These are phyloP conservation scores for Hypsibius dujardini DNA, from an alignment of 1,140 invertebrate genomes.

Conservation along the genomic window DNA sequence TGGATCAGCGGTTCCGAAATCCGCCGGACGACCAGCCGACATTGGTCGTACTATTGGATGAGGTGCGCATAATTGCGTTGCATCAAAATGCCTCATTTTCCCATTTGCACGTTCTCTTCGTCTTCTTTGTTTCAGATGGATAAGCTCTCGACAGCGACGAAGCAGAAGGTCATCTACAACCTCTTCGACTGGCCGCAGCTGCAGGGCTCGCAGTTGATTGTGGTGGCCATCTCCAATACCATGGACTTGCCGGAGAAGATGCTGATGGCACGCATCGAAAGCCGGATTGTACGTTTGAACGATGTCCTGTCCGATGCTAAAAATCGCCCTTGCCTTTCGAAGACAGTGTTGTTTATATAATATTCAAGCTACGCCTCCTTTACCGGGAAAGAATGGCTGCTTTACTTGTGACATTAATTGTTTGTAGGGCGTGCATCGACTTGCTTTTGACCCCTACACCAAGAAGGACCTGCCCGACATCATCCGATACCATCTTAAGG, in stretches of 20 bases:
- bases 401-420: slow-evolving; percentile 18
- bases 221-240: slow-evolving; percentile 91
- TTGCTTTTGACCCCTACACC: slow-evolving; percentile 86
- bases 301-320: slow-evolving; percentile 18
- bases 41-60: too few relatives aligned
- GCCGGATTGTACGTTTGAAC: slow-evolving; percentile 38
- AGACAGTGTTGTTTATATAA: too few relatives aligned
- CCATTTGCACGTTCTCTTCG: too few relatives aligned
- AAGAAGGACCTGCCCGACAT: slow-evolving; percentile 65
- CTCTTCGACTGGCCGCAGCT: slow-evolving; percentile 84
- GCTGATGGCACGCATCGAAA: slow-evolving; percentile 51
- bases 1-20: slow-evolving; percentile 62
- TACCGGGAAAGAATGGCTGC: not conserved
- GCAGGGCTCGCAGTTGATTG: slow-evolving; percentile 54
- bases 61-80: too few relatives aligned
- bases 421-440: slow-evolving; percentile 58
- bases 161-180: slow-evolving; percentile 91
- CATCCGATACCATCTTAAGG: slow-evolving; percentile 35
- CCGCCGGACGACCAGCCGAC: too few relatives aligned
- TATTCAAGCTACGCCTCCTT: slow-evolving; percentile 11
- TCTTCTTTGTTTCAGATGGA: slow-evolving; percentile 70
- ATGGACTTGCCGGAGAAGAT: slow-evolving; percentile 86
- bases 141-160: slow-evolving; percentile 67
- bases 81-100: too few relatives aligned
- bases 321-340: slow-evolving; percentile 17